Evolutionary conservation across 2,113 vertebrate genomes (phyloP).

Genomic region (mouse (Mus musculus)): GRCm39 chr16:50416501-50417000

Average conservation of each 20-base stretch:
- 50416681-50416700: not conserved
- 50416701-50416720: not conserved
- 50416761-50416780: not conserved
- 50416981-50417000: slow-evolving; percentile 66
- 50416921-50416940: not conserved
- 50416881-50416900: slow-evolving; percentile 64
- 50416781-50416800: not conserved
- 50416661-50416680: not conserved
- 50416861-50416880: slow-evolving; percentile 50
- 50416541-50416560: slow-evolving; percentile 64
- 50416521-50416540: slow-evolving; percentile 47
- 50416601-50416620: slow-evolving; percentile 11
- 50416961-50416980: slow-evolving; percentile 45
- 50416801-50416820: not conserved
- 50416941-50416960: slow-evolving; percentile 21
- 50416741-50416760: not conserved
- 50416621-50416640: slow-evolving; percentile 47
- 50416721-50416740: not conserved
- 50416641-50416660: not conserved
- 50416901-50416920: slow-evolving; percentile 64
- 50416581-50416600: slow-evolving; percentile 53
- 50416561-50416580: slow-evolving; percentile 63
- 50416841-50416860: slow-evolving; percentile 51
- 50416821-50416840: slow-evolving; percentile 1
- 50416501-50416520: slow-evolving; percentile 45